These are phyloP conservation scores for Paramormyrops hopkinsi DNA, from an alignment of 2,797 vertebrate species.

Conservation along the genomic window DNA sequence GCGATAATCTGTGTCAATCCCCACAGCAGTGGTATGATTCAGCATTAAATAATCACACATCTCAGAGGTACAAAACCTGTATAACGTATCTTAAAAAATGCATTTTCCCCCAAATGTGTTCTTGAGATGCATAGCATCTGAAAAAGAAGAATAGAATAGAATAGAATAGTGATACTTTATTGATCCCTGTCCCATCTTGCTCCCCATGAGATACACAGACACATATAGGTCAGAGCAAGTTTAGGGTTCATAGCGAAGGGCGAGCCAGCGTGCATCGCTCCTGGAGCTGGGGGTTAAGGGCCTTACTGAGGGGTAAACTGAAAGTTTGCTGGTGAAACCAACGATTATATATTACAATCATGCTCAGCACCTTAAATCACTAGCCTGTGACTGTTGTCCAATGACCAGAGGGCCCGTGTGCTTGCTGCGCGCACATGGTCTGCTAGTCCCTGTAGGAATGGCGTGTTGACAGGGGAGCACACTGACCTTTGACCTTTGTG, in stretches of 20 bases:
- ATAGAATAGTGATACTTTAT: not conserved
- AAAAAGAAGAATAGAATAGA: not conserved
- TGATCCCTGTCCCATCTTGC: not conserved
- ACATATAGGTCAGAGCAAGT: not conserved
- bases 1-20: not conserved
- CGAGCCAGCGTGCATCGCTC: not conserved
- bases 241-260: not conserved
- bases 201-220: not conserved
- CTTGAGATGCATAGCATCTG: not conserved
- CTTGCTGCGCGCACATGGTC: not conserved
- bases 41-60: slow-evolving; percentile 1
- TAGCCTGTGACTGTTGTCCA: not conserved
- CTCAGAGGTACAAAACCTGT: not conserved
- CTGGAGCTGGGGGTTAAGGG: not conserved
- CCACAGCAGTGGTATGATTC: not conserved
- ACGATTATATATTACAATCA: slow-evolving; percentile 25
- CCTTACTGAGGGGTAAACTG: not conserved
- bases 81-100: not conserved
- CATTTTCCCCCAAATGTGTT: not conserved
- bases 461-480: not conserved
- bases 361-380: not conserved
- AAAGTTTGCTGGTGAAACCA: slow-evolving; percentile 20
- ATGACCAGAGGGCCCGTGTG: not conserved
- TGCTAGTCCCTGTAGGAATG: not conserved
- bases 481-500: not conserved